phyloP scores from a whole-genome alignment of 2,888 invertebrate species.

The Cactoblastis cactorum region DNA sequence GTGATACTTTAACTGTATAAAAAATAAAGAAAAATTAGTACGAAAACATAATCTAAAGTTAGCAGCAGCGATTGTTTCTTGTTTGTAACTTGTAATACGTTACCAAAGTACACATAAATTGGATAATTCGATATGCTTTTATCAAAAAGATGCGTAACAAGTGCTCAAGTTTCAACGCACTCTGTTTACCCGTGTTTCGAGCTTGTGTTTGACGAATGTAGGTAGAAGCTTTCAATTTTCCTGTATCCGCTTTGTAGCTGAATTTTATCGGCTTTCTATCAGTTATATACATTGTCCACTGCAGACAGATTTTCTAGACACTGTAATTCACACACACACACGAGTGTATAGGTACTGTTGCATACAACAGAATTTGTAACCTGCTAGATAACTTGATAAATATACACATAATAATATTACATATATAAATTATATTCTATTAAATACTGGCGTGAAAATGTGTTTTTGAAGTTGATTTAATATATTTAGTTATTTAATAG shows the following conservation, averaged over 20 bases:
- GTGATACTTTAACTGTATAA: neutral
- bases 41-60: neutral
- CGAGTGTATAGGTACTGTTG: too few relatives aligned
- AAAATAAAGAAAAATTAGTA: neutral
- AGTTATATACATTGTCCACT: neutral
- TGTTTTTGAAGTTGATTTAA: too few relatives aligned
- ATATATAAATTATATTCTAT: too few relatives aligned
- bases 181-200: conserved; percentile 16
- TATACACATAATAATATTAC: too few relatives aligned
- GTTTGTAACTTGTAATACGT: neutral
- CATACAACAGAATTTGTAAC: too few relatives aligned
- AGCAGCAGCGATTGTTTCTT: neutral
- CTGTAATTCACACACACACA: too few relatives aligned
- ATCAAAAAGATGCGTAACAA: conserved; percentile 6
- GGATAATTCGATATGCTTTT: conserved; percentile 17
- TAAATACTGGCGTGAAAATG: too few relatives aligned
- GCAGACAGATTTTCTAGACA: too few relatives aligned
- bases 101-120: conserved; percentile 8
- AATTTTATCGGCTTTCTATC: conserved; percentile 8
- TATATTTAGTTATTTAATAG: too few relatives aligned
- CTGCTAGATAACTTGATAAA: too few relatives aligned
- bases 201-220: conserved; percentile 15
- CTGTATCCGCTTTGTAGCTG: conserved; percentile 3
- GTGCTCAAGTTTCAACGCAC: conserved; percentile 6
- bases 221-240: conserved; percentile 3